Conservation (phyloP, 2,113 vertebrate genomes). For the Chloebia gouldiae region DNA sequence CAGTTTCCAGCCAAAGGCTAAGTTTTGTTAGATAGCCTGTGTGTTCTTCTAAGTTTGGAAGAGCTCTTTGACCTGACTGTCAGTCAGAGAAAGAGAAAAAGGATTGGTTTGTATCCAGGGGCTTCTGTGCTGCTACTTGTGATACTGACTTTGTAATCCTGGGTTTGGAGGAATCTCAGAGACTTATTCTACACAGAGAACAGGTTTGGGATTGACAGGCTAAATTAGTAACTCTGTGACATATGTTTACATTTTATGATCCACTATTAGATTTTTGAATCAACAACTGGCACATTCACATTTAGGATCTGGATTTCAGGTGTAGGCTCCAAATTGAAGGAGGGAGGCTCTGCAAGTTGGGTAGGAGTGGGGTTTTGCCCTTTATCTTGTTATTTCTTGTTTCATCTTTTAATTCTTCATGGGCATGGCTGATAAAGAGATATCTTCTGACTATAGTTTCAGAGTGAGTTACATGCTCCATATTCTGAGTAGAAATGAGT, state of each 20-base stretch:
- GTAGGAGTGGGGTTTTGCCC: neutral
- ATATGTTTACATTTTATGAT: neutral
- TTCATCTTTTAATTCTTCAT: neutral
- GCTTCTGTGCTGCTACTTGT: neutral
- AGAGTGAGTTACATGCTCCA: neutral
- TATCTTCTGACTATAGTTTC: neutral
- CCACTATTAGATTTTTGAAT: neutral
- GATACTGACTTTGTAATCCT: neutral
- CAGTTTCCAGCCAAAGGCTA: neutral
- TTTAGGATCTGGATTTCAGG: neutral
- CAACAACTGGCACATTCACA: neutral
- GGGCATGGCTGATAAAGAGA: neutral
- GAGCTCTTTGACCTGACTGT: neutral
- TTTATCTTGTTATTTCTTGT: neutral
- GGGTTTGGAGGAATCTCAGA: neutral
- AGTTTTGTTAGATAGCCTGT: neutral
- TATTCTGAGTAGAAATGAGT: slow-evolving; percentile 3
- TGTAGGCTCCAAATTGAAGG: neutral
- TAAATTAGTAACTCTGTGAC: neutral
- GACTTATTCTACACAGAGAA: neutral
- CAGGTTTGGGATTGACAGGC: neutral
- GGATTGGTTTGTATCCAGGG: neutral
- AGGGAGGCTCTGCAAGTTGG: neutral
- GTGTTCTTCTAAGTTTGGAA: neutral
- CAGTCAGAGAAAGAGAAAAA: neutral